Percentiles rank a stretch among this genome's conserved stretches.
These are phyloP conservation scores for Microcebus lehilahytsara DNA, from an alignment of 2,113 vertebrate genomes.

Conservation along the genomic window DNA sequence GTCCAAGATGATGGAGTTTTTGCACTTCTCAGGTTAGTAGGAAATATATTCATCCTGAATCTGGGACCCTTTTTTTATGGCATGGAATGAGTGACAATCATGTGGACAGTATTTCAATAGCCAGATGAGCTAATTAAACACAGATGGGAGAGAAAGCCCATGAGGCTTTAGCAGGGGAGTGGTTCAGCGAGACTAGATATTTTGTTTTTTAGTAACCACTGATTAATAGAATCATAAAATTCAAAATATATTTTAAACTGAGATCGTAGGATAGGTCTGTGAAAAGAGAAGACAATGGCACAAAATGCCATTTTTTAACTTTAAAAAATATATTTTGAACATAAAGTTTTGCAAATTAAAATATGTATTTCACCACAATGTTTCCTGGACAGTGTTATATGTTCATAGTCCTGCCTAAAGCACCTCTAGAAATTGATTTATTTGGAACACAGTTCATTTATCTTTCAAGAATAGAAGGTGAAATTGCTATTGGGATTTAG, in stretches of 20 bases:
- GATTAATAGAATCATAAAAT: background rate
- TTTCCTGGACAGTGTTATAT: background rate
- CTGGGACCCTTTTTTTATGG: background rate
- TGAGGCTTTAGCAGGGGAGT: background rate
- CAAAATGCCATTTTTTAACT: background rate
- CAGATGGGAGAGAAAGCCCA: background rate
- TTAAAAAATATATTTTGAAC: constrained; percentile 21
- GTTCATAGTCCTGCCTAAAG: background rate
- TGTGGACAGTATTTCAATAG: background rate
- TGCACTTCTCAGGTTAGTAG: background rate
- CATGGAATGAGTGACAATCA: background rate
- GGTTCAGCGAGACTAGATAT: background rate
- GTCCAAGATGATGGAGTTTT: background rate
- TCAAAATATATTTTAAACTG: background rate
- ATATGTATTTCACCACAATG: background rate
- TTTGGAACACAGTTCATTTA: background rate
- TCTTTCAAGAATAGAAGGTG: constrained; percentile 15
- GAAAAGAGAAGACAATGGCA: background rate
- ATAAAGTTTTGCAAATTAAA: background rate
- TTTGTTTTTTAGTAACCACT: background rate
- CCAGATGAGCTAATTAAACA: background rate
- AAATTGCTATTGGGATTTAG: background rate
- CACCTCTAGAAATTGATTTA: background rate
- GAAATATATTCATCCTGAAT: background rate
- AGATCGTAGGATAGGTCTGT: background rate